phyloP scores from a whole-genome alignment of 2,113 vertebrate genomes.

The Mesitornis unicolor region DNA sequence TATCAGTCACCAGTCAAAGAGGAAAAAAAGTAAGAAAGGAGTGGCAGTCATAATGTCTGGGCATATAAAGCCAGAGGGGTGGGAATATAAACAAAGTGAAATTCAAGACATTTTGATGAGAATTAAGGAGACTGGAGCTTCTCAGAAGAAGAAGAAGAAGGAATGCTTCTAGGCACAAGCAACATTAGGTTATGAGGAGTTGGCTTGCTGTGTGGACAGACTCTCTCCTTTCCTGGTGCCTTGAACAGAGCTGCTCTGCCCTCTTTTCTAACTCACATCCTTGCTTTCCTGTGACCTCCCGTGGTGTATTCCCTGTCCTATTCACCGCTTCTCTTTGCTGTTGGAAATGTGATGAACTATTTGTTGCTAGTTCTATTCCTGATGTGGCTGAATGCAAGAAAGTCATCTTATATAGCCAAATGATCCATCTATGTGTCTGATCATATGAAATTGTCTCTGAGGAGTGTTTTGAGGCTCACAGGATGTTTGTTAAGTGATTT shows the following conservation, averaged over 20 bases:
- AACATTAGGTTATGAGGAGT: not conserved
- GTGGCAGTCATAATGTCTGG: not conserved
- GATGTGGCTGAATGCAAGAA: not conserved
- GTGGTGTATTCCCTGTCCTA: not conserved
- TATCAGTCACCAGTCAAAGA: not conserved
- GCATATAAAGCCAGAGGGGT: not conserved
- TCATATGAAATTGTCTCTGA: not conserved
- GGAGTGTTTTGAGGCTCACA: not conserved
- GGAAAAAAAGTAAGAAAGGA: not conserved
- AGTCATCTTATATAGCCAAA: not conserved
- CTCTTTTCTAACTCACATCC: not conserved
- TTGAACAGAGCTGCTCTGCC: not conserved
- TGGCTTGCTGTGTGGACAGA: not conserved
- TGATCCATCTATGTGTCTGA: not conserved
- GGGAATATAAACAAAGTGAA: not conserved
- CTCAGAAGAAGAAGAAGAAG: not conserved
- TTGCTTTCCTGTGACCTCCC: not conserved
- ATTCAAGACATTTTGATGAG: not conserved
- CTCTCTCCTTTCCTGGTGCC: not conserved
- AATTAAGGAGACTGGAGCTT: not conserved
- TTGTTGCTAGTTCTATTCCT: not conserved
- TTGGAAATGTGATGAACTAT: not conserved
- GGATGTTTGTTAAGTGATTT: not conserved
- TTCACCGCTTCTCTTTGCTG: rapidly evolving
- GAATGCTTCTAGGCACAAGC: not conserved